phyloP scores from a whole-genome alignment of 2,797 vertebrate genomes.

The Kryptolebias ocellatus region DNA sequence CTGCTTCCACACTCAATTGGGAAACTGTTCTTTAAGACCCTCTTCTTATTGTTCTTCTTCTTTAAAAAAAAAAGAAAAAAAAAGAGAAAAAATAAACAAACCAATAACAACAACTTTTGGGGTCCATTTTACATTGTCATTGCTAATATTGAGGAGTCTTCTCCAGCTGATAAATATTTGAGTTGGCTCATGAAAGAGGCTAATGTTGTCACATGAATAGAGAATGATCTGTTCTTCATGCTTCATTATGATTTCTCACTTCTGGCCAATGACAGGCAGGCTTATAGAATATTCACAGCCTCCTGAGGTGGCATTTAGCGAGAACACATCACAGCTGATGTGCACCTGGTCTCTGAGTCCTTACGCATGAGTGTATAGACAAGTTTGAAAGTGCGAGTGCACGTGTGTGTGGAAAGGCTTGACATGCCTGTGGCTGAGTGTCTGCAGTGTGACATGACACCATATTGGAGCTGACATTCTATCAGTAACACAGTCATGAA shows the following conservation, averaged over 20 bases:
- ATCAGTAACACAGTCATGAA: constrained; percentile 54
- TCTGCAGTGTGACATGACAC: constrained; percentile 34
- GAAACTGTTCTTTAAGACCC: constrained; percentile 88
- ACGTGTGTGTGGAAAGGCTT: constrained; percentile 16
- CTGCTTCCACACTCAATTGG: constrained; percentile 89
- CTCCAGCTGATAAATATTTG: constrained; percentile 93
- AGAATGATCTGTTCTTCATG: constrained; percentile 91
- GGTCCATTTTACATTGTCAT: constrained; percentile 54
- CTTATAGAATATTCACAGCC: constrained; percentile 89
- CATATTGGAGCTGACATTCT: constrained; percentile 40
- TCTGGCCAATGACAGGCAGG: constrained; percentile 86
- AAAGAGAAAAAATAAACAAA: not conserved
- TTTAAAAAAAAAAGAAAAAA: not conserved
- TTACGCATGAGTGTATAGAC: constrained; percentile 18
- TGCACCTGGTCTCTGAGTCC: constrained; percentile 91
- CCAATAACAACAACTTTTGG: constrained; percentile 6
- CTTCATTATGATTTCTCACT: constrained; percentile 90
- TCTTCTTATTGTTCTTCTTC: not conserved
- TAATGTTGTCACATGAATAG: constrained; percentile 93
- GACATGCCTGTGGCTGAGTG: constrained; percentile 20
- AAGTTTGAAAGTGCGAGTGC: constrained; percentile 41
- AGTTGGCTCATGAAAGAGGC: constrained; percentile 90
- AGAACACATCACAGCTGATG: constrained; percentile 86
- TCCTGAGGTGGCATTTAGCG: constrained; percentile 89
- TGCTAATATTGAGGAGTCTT: constrained; percentile 86